phyloP scores from a whole-genome alignment of 1,140 invertebrate genomes.

The Aleiodes sp. region DNA sequence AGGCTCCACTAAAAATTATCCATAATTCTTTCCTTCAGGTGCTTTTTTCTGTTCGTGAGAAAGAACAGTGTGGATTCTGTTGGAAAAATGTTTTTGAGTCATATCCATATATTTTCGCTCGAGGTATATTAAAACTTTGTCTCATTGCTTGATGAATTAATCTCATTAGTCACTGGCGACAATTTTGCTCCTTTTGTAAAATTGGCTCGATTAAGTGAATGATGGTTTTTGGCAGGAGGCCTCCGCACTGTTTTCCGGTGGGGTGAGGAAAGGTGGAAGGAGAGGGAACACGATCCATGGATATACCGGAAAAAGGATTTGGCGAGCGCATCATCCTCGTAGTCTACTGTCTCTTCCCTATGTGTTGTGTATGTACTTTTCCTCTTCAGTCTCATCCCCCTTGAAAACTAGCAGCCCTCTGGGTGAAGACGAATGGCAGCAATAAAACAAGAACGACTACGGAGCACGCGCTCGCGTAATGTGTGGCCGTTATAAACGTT shows the following conservation, averaged over 20 bases:
- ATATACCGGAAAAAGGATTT: slow-evolving; percentile 49
- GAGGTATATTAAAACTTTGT: not conserved
- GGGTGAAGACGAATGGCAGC: slow-evolving; percentile 48
- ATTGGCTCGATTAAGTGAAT: slow-evolving; percentile 18
- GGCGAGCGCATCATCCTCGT: slow-evolving; percentile 48
- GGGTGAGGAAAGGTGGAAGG: no score
- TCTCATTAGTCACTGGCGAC: not conserved
- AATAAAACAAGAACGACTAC: slow-evolving; percentile 53
- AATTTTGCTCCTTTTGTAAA: not conserved
- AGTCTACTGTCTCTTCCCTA: slow-evolving; percentile 26
- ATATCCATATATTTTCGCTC: not conserved
- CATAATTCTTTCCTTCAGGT: not conserved
- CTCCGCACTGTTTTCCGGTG: slow-evolving; percentile 38
- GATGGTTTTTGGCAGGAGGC: slow-evolving; percentile 32
- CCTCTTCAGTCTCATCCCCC: not conserved
- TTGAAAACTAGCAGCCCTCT: not conserved
- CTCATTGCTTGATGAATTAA: not conserved
- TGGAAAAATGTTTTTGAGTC: not conserved
- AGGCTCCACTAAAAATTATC: slow-evolving; percentile 17
- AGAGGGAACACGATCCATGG: slow-evolving; percentile 37
- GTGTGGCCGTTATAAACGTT: slow-evolving; percentile 56
- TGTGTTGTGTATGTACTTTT: not conserved
- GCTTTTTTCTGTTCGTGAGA: no score
- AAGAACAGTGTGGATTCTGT: no score
- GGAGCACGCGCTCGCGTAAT: slow-evolving; percentile 44